Base-by-base conservation (phyloP, 2,113 vertebrate genomes). In the Morone saxatilis region DNA sequence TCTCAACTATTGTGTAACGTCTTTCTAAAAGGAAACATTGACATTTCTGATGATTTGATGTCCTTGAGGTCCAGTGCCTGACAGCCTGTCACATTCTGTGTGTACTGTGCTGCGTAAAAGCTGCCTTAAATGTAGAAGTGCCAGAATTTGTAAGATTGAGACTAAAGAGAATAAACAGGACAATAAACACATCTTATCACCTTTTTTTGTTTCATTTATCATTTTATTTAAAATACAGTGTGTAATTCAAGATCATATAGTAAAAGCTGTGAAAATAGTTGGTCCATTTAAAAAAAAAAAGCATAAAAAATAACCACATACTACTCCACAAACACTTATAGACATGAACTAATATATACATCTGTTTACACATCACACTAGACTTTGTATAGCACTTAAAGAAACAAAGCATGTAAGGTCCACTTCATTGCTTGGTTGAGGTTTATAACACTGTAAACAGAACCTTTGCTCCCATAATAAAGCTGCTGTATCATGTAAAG, bases 131-230 rank as follows among this genome's bases (percentile, higher is more conserved):
- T 56, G 14, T 45, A 22, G 1, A 71, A 73, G 72, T 90, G 79
- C 80, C 74, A 82, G 50, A 6, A 47, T 78, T 81, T 91, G 67
- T 73, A 51, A 31, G 22, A 81, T 8, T 57, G n/a, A 19, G 20
- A 77, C 8, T 43, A 47, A 47, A 41, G 54, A 45, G 14, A 69
- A 86, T 67, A 78, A 74, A 68, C 47, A 63, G n/a, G 36, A 65
- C 4, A 80, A 45, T 19, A 51, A 68, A 51, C 66, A 79, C 47
- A 71, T 43, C 20, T 17, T 76, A 9, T 51, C 2, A 43, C 4
- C 31, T 31, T 31, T 31, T 40, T 86, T 22, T 78, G 2, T 74
- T 93, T 91, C 92, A 88, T 92, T 91, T 84, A 87, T 31, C 88
- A 85, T 25, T n/a, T 63, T 7, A 47, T 86, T 63, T 38, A 40